Evolutionary conservation across 2,797 vertebrate genomes (phyloP), one percentile per base, ranked within the genome.

Genomic region (Leptoclinus maculatus): DNA sequence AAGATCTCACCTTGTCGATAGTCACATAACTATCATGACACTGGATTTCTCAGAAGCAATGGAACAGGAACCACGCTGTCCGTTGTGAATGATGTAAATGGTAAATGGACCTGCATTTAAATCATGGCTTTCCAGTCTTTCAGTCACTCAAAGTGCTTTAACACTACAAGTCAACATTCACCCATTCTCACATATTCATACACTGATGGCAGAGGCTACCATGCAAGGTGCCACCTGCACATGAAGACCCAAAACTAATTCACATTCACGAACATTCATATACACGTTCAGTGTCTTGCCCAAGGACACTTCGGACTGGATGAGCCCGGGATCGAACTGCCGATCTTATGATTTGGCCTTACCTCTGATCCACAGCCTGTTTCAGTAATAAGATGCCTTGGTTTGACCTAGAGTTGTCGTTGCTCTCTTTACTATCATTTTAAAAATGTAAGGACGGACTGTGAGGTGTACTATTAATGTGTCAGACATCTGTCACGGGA

Each of bases 81-180:
- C 38, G 13, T 78, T 34, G 63, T 88, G 51, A 84, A 80, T 80
- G 43, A 66, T 83, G 51, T 21, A 66, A 57, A 47, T 19, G 39
- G 12, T 47, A 47, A 47, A 49, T n/a, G 19, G 45, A 49, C 16
- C 19, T 45, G 41, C 41, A 17, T 43, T 16, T 43, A 16, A 16
- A 14, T 43, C 41, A 21, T 21, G 17, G 17, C 17, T 43, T 43
- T 39, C 38, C 38, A 39, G 14, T 36, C 36, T 36, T 36, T 9
- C 36, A 36, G 7, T 2, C 38, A 39, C 9, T 39, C 38, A 39
- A 39, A 13, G 38, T 39, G 38, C 9, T 39, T 39, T 39, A 39
- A 39, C 38, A 13, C 38, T 39, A 10, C 38, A 39, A 10, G 38
- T 39, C 39, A 41, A 41, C 39, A 41, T 41, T 41, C 13, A 41